phyloP scores from a whole-genome alignment of 2,113 vertebrate species.

The Tachycineta bicolor region DNA sequence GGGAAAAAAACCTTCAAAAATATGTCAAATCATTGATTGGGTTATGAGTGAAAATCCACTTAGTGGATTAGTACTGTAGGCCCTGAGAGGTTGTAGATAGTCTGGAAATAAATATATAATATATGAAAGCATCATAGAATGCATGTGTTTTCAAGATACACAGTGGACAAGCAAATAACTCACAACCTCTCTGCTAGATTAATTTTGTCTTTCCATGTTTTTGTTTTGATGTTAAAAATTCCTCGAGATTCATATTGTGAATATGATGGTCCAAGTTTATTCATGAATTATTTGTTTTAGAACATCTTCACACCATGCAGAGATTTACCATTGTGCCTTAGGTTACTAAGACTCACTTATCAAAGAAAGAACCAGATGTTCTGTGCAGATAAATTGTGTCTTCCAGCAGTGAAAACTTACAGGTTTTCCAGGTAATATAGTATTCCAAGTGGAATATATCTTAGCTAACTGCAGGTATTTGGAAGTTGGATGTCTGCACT shows the following conservation, averaged over 20 bases:
- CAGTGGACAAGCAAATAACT: neutral
- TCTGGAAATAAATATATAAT: neutral
- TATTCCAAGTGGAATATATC: neutral
- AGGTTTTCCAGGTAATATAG: neutral
- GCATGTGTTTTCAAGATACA: neutral
- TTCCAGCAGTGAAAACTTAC: neutral
- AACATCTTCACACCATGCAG: neutral
- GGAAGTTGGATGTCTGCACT: neutral
- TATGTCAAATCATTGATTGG: neutral
- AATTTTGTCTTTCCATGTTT: neutral
- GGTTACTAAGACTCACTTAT: neutral
- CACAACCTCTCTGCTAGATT: neutral
- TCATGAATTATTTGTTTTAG: neutral
- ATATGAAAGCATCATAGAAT: neutral
- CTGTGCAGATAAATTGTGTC: neutral
- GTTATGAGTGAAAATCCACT: neutral
- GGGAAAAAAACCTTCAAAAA: accelerated
- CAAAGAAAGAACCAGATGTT: neutral
- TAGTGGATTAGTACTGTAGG: neutral
- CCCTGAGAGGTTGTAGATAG: neutral
- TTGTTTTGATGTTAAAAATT: neutral
- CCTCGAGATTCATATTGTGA: neutral
- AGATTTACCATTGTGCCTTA: neutral
- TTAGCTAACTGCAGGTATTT: neutral
- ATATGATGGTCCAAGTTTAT: neutral